Base-by-base conservation (phyloP, 2,888 invertebrate genomes). In the Coelopa pilipes region DNA sequence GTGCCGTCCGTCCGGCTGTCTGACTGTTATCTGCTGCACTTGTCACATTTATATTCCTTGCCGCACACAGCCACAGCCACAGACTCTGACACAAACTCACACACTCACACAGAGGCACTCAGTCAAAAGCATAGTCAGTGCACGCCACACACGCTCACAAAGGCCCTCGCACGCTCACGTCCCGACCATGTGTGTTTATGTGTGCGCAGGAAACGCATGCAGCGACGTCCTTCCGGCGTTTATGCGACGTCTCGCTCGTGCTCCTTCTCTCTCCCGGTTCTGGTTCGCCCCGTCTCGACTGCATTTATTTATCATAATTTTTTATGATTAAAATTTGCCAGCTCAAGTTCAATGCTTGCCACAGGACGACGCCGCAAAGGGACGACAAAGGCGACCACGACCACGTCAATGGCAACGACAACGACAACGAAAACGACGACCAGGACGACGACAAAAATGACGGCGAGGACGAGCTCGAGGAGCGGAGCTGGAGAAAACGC, bases 241-340 rank as follows among this genome's bases (percentile, higher is more conserved):
- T 63, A 45, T 45, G 15, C 63, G 34, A 15, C 17, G 46, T 34
- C 34, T 34, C 34, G 34, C 34, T 34, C 59, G 59, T 59, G 21
- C 12, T 49, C 49, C 10, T 10, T 49, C 13, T 10, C 13, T 49
- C 49, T 11, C 10, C 13, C 10, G 49, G 10, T 13, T 49, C 53
- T 53, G 53, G 10, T 53, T 53, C 53, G 53, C 53, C 53, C 53
- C n/a, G 13, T 53, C n/a, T 53, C n/a, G 53, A n/a, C 53, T 53
- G 47, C 55, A 63, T 71, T 65, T 71, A 63, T 71, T 71, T 63
- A 63, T 11, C 71, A 71, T 71, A 55, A 71, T 71, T 63, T 71
- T 65, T 63, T 71, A 71, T 46, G 63, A 63, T 71, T 63, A 65
- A 49, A 71, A 63, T 63, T 71, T 45, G 17, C 19, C 13, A 45